Evolutionary conservation across 1,140 invertebrate genomes (phyloP), one percentile per base, ranked within the genome.

Genomic region (Lepeophtheirus salmonis): DNA sequence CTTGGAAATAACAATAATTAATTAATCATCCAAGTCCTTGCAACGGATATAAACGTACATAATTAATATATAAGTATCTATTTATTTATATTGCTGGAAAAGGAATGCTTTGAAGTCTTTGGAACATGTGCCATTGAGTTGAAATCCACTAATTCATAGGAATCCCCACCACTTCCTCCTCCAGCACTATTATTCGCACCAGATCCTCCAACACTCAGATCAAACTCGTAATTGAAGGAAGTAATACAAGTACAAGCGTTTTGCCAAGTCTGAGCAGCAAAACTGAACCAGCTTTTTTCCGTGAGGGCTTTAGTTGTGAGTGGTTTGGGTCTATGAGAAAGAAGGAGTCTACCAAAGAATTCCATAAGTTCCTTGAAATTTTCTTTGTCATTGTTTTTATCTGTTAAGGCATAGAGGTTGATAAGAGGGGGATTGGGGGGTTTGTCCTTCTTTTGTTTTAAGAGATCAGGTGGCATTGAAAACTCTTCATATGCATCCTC

Each of bases 261-360:
- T 21, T 57, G 20, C 55, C 55, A 57, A 1, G 55, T 18, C 16
- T 57, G 16, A 3, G 21, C 17, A 17, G 55, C 55, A 30, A 26
- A 41, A 6, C 26, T 24, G 26, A 57, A 57, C 55, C 55, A 57
- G 25, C 13, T 57, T n/a, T 41, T 57, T 57, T 57, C 55, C 2
- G 55, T 57, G 14, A 23, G 55, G 3, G 21, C 25, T 14, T 24
- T 17, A 3, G 17, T 24, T 2, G 23, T 57, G 16, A 41, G 16
- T 14, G 26, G 26, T 41, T 4, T 14, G n/a, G 20, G 22, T 16
- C 22, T 25, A 14, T 41, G 23, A 57, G 20, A 14, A n/a, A 17
- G 25, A 23, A 57, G 16, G 2, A 2, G 20, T 57, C 22, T 1
- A n/a, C 6, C 30, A 41, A 41, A 41, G 6, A n/a, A 10, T 6